Base-by-base conservation (phyloP, 2,888 invertebrate species). In the Meiosimyza decipiens region DNA sequence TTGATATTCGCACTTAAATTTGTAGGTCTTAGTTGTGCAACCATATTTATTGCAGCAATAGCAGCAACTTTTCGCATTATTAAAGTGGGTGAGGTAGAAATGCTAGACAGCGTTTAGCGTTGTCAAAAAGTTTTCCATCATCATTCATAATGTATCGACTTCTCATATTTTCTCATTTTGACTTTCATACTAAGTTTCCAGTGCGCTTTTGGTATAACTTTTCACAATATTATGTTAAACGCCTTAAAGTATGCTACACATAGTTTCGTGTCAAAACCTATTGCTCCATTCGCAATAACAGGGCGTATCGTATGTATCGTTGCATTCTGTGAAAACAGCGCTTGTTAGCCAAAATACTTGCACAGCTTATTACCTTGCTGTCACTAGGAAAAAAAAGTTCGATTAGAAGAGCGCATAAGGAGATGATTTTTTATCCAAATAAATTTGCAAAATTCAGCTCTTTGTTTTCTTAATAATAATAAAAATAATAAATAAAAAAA, bases 241-340 rank as follows among this genome's bases (percentile, higher is more conserved):
- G n/a, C 62, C 62, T 62, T n/a, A 62, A 62, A 62, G 62, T 62
- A 47, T 62, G n/a, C 62, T 62, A 1, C n/a, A 16, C 47, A 47
- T 13, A 62, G n/a, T 62, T 40, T 62, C 33, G 60, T 40, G 40
- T n/a, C n/a, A n/a, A n/a, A n/a, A n/a, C n/a, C n/a, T n/a, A n/a
- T n/a, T n/a, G n/a, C n/a, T n/a, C n/a, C n/a, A n/a, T n/a, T n/a
- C n/a, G n/a, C n/a, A n/a, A n/a, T n/a, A n/a, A n/a, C n/a, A n/a
- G n/a, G n/a, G n/a, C n/a, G n/a, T n/a, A n/a, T n/a, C n/a, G n/a
- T n/a, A n/a, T n/a, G n/a, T n/a, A n/a, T n/a, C n/a, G 60, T 33
- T 60, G 6, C 18, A 55, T 16, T 22, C 22, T 16, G 9, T 18
- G 55, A 22, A 55, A 55, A 22, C 55, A 22, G 22, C 55, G 18